Evolutionary conservation across 2,797 vertebrate species (phyloP), one percentile per base, ranked within the genome.

Genomic region (Sebastes kiyomatsui): DNA sequence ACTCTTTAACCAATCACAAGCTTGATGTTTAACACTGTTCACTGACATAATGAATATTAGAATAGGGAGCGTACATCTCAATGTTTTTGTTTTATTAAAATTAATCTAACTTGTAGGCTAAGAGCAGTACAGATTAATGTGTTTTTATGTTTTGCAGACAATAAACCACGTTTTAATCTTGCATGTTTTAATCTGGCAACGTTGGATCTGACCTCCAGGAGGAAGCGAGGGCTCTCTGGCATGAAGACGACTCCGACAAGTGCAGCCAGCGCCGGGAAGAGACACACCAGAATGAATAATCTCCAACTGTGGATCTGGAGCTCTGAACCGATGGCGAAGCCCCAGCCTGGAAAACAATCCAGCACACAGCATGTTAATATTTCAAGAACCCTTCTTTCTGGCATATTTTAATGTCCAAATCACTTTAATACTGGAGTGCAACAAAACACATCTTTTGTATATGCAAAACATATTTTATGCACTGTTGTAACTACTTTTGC

Each of bases 291-390:
- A 6, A 99, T 97, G 66, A 98, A 99, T 35, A 99, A 92, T 32
- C 99, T 96, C 98, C 99, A 99, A 90, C 97, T 99, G 94, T 99
- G 99, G 90, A 98, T 97, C 92, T 99, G 98, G 90, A 98, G 96
- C 83, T 95, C 96, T 13, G 96, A 95, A 10, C 98, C 98, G 89
- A 99, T 98, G 87, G 97, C 97, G 90, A 99, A 99, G 22, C 99
- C 98, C 99, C 99, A 99, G 65, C 99, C 99, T 99, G 92, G 67
- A 76, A 86, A 67, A 35, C 7, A n/a, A 74, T 20, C 0, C 27
- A 65, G 4, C 0, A 25, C 23, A 82, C 4, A 64, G 11, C 20
- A 23, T 6, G 14, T 81, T 28, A 42, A 42, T 42, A 66, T 64
- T 75, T 62, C 7, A 18, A 46, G 42, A 46, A 46, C 6, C 42